Percentiles rank a stretch among this genome's conserved stretches.
Evolutionary conservation across 2,888 invertebrate species (phyloP).

Genomic region (Habroteleia sp.): DNA sequence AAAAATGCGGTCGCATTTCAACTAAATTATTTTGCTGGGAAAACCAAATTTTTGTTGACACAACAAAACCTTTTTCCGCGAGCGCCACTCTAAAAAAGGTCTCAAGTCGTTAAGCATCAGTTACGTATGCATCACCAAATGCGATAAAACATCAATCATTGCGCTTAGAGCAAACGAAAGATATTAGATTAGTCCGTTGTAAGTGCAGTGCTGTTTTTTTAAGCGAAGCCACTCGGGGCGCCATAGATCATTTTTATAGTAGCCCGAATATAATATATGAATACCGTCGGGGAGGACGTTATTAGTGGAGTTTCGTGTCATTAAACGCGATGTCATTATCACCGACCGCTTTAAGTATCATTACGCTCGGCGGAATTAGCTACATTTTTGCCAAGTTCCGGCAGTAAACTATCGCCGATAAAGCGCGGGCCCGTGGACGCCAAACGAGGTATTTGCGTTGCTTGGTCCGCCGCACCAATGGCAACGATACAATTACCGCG

Average conservation of each 20-base stretch:
- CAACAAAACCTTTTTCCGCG: too few relatives aligned
- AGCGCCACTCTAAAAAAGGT: too few relatives aligned
- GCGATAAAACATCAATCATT: too few relatives aligned
- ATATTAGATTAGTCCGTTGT: too few relatives aligned
- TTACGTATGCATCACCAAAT: too few relatives aligned
- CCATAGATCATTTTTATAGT: constrained; percentile 35
- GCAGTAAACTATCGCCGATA: constrained; percentile 59
- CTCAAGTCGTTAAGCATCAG: too few relatives aligned
- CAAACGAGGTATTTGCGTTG: constrained; percentile 50
- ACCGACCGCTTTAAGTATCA: constrained; percentile 34
- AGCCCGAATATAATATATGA: constrained; percentile 27
- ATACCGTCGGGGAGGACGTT: constrained; percentile 41
- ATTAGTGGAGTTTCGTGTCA: constrained; percentile 57
- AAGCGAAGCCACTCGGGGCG: too few relatives aligned
- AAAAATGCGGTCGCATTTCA: too few relatives aligned
- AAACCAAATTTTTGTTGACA: not conserved
- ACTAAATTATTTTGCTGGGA: not conserved
- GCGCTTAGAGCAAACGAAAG: too few relatives aligned
- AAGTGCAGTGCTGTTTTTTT: too few relatives aligned
- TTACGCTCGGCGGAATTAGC: constrained; percentile 41
- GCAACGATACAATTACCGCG: constrained; percentile 57
- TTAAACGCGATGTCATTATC: constrained; percentile 60
- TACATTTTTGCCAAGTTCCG: constrained; percentile 61
- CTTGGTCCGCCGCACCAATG: constrained; percentile 33
- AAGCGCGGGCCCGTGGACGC: constrained; percentile 45